These are phyloP conservation scores for Pelosia muscerda DNA, from an alignment of 2,888 invertebrate species.

Conservation along the genomic window DNA sequence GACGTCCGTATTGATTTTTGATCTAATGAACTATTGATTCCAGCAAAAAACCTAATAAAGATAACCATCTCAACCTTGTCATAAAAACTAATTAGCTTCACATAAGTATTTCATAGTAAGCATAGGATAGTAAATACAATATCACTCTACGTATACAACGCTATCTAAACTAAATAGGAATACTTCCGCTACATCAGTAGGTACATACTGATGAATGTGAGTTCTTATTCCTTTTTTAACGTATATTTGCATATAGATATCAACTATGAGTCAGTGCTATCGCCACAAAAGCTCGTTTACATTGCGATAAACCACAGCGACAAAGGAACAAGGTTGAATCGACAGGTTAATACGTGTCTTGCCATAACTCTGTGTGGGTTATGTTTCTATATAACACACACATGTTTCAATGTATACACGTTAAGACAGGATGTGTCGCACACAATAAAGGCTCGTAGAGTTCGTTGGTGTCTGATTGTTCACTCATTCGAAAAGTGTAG, in stretches of 20 bases:
- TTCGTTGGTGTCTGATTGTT: constrained; percentile 50
- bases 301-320: constrained; percentile 72
- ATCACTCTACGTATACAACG: constrained; percentile 22
- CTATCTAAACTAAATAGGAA: constrained; percentile 45
- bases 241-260: constrained; percentile 41
- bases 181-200: constrained; percentile 37
- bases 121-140: background rate
- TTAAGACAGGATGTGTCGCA: constrained; percentile 61
- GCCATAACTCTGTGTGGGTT: constrained; percentile 54
- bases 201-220: constrained; percentile 34
- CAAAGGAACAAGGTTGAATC: constrained; percentile 77
- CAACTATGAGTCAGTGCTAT: constrained; percentile 69
- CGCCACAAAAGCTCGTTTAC: constrained; percentile 71
- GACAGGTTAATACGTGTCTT: constrained; percentile 81
- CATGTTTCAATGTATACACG: constrained; percentile 33
- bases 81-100: background rate
- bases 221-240: constrained; percentile 41
- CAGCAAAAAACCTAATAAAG: too few species aligned
- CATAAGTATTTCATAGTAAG: background rate
- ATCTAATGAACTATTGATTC: too few species aligned
- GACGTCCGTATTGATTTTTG: too few species aligned
- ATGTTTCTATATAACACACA: constrained; percentile 43
- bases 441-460: constrained; percentile 43
- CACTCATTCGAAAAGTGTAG: constrained; percentile 50
- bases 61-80: background rate